phyloP scores from a whole-genome alignment of 53 echinoderm and acorn worm species.

The Luidia sarsii region DNA sequence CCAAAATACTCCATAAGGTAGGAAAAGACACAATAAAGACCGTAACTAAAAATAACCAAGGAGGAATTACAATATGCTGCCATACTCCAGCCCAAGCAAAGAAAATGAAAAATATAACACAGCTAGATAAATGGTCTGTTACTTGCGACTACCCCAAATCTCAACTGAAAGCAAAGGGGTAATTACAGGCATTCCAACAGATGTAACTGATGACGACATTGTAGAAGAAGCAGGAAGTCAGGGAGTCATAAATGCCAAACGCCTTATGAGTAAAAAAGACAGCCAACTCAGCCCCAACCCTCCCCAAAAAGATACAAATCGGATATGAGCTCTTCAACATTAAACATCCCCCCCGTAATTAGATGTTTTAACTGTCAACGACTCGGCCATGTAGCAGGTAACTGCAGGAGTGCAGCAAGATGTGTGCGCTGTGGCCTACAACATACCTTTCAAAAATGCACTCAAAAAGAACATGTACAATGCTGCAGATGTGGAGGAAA shows the following conservation, averaged over 20 bases:
- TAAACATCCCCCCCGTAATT: no score
- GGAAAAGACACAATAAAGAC: no score
- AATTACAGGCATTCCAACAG: neutral
- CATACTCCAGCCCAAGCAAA: neutral
- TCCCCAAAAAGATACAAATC: neutral
- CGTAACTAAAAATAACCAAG: neutral
- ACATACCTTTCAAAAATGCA: neutral
- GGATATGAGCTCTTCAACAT: neutral
- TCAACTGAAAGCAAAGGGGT: neutral
- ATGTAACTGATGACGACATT: neutral
- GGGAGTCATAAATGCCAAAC: neutral
- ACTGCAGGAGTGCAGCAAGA: neutral
- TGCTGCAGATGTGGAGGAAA: conserved; percentile 18
- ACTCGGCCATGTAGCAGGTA: neutral
- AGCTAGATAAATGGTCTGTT: neutral
- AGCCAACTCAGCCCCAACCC: neutral
- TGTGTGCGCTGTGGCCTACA: neutral
- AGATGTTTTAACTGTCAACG: no score
- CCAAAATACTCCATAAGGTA: neutral
- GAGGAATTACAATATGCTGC: neutral
- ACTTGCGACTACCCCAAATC: neutral
- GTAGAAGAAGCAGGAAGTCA: neutral
- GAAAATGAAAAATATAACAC: neutral
- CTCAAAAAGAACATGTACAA: neutral
- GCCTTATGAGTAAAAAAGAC: neutral